Percentiles rank a stretch among this genome's conserved stretches.
These are phyloP conservation scores for Geothlypis trichas DNA, from an alignment of 2,113 vertebrate genomes.

Conservation along the genomic window DNA sequence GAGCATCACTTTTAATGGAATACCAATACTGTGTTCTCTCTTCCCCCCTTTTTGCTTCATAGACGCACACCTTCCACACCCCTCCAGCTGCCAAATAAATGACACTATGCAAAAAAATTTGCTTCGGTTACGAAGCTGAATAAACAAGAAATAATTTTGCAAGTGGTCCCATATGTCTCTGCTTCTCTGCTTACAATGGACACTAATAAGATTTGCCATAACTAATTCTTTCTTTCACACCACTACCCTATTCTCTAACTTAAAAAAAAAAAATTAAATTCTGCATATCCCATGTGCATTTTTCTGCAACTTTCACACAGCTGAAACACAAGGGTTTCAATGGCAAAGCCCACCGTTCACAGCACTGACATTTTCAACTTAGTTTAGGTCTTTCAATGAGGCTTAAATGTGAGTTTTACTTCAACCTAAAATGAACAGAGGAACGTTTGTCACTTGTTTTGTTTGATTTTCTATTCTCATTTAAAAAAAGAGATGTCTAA, in stretches of 20 bases:
- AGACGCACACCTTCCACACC: constrained; percentile 56
- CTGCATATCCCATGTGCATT: background rate
- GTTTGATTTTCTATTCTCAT: background rate
- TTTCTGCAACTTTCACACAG: constrained; percentile 39
- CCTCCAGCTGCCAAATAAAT: constrained; percentile 71
- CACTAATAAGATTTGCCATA: constrained; percentile 79
- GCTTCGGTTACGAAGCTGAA: constrained; percentile 65
- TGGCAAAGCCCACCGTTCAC: background rate
- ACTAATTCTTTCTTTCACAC: constrained; percentile 78
- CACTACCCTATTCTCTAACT: constrained; percentile 38
- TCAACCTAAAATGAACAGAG: background rate
- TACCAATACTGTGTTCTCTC: background rate
- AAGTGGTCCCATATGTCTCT: constrained; percentile 73
- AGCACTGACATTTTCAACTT: background rate
- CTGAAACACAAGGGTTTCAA: constrained; percentile 3
- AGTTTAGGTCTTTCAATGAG: background rate
- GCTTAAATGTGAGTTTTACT: background rate
- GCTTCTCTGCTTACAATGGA: constrained; percentile 70
- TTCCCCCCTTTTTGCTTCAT: background rate
- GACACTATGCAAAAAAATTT: constrained; percentile 73
- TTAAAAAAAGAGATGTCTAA: background rate
- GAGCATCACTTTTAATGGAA: constrained; percentile 52
- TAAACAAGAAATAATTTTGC: constrained; percentile 76
- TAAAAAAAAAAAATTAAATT: background rate
- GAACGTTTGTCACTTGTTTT: background rate